phyloP scores from a whole-genome alignment of 2,113 vertebrate species.

The Bujurquina vittata region DNA sequence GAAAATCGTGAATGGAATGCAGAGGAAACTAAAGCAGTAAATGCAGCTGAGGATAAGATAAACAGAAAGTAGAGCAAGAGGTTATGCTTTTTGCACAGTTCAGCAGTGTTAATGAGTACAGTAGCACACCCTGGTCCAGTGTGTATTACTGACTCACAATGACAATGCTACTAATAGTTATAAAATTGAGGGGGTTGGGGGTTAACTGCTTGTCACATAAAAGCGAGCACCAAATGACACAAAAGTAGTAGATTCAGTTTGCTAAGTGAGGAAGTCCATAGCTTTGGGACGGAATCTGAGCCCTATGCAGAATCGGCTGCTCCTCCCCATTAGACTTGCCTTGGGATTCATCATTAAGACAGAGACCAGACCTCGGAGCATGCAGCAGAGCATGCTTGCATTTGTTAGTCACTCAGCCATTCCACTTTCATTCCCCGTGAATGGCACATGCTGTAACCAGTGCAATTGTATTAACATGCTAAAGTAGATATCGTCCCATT shows the following conservation, averaged over 20 bases:
- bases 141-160: neutral
- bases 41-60: neutral
- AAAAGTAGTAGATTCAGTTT: neutral
- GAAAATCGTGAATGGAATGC: neutral
- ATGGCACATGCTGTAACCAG: neutral
- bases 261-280: neutral
- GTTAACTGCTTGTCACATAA: neutral
- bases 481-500: neutral
- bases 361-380: slow-evolving; percentile 17
- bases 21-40: neutral
- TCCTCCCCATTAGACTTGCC: neutral
- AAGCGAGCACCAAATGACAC: neutral
- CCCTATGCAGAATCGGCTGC: slow-evolving; percentile 26
- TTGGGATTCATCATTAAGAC: slow-evolving; percentile 25
- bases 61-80: neutral
- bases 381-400: slow-evolving; percentile 35
- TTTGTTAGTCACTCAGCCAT: neutral
- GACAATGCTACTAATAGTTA: neutral
- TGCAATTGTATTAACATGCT: neutral
- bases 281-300: slow-evolving; percentile 30
- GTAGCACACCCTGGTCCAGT: neutral
- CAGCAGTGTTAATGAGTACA: neutral
- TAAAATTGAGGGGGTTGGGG: too few relatives aligned
- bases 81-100: neutral
- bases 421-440: neutral